phyloP scores from a whole-genome alignment of 1,140 invertebrate species.

The Ostrea edulis region DNA sequence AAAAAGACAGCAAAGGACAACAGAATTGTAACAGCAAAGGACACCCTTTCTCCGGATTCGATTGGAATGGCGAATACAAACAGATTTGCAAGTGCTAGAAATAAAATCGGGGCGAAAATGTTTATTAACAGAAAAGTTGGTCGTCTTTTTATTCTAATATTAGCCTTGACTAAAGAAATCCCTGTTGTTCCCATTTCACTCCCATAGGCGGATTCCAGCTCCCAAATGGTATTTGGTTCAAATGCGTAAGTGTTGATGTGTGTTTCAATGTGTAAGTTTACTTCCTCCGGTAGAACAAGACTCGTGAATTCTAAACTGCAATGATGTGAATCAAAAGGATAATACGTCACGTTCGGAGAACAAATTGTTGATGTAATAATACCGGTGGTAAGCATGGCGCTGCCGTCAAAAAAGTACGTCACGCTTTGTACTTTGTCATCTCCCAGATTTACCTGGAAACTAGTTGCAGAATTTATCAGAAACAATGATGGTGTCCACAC shows the following conservation, averaged over 20 bases:
- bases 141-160: conserved; percentile 42
- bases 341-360: neutral
- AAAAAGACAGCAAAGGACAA: conserved; percentile 48
- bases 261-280: neutral
- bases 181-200: neutral
- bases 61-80: conserved; percentile 44
- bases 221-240: conserved; percentile 31
- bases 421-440: neutral
- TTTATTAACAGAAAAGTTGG: conserved; percentile 37
- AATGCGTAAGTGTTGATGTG: neutral
- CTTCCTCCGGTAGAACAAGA: neutral
- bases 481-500: neutral
- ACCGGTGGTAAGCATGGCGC: neutral
- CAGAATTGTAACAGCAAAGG: conserved; percentile 42
- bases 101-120: conserved; percentile 43
- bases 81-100: conserved; percentile 39
- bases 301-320: neutral
- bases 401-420: neutral
- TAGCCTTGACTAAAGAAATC: neutral
- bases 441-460: neutral
- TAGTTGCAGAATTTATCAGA: neutral
- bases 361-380: neutral
- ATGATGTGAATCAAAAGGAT: conserved; percentile 5
- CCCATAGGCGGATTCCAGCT: neutral
- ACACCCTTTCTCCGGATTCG: conserved; percentile 42